phyloP scores from a whole-genome alignment of 2,797 vertebrate species.

The Anguilla megastoma region DNA sequence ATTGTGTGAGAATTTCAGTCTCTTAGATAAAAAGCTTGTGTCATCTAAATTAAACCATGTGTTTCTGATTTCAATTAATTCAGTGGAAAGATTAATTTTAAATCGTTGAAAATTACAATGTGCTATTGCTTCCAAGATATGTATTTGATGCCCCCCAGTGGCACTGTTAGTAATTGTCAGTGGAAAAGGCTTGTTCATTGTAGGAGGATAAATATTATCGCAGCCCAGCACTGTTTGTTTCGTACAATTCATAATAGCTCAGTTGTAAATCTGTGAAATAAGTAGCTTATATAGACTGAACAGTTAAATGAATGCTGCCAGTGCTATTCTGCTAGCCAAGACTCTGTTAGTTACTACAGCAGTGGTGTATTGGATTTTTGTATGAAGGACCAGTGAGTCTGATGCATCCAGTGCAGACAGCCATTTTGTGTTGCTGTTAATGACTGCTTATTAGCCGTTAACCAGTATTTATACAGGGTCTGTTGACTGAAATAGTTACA shows the following conservation, averaged over 20 bases:
- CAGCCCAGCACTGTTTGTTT: too few relatives aligned
- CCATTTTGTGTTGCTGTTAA: too few relatives aligned
- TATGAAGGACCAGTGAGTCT: not conserved
- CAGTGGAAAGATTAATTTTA: not conserved
- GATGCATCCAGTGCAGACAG: not conserved
- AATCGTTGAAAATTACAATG: not conserved
- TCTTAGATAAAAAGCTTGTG: not conserved
- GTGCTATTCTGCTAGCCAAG: too few relatives aligned
- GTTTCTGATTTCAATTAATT: not conserved
- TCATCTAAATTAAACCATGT: not conserved
- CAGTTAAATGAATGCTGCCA: not conserved
- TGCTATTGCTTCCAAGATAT: not conserved
- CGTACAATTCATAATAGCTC: too few relatives aligned
- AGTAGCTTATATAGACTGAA: too few relatives aligned
- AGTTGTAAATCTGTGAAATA: too few relatives aligned
- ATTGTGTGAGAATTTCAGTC: too few relatives aligned
- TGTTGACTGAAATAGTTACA: not conserved
- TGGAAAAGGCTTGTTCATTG: too few relatives aligned
- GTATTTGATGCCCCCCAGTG: not conserved
- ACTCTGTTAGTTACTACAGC: not conserved
- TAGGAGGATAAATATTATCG: too few relatives aligned
- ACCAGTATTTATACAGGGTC: too few relatives aligned
- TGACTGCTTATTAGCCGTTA: not conserved
- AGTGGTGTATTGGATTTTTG: not conserved
- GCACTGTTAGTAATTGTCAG: not conserved